Percentiles rank a stretch among this genome's conserved stretches.
Conservation (phyloP, 2,113 vertebrate genomes). For the Perca fluviatilis region DNA sequence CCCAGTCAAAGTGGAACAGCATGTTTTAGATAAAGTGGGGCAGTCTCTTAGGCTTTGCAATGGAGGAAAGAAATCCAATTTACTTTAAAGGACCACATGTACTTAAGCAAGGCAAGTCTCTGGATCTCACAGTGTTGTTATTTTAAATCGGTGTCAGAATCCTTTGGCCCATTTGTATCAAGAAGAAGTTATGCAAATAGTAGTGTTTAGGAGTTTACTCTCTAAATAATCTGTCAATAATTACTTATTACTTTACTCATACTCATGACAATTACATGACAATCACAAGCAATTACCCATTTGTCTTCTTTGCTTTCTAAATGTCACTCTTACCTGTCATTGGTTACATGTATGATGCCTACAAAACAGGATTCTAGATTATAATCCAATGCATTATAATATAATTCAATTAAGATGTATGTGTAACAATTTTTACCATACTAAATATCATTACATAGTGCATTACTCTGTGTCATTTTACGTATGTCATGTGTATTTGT, state of each 20-base stretch:
- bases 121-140: constrained; percentile 5
- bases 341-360: background rate
- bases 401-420: background rate
- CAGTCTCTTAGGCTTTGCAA: constrained; percentile 19
- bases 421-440: background rate
- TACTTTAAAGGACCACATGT: constrained; percentile 11
- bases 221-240: constrained; percentile 1
- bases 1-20: constrained; percentile 26
- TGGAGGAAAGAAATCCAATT: constrained; percentile 38
- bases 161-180: background rate
- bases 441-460: constrained; percentile 5
- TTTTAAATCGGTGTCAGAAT: background rate
- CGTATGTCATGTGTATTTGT: constrained; percentile 12
- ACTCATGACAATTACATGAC: too few relatives aligned
- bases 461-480: constrained; percentile 5
- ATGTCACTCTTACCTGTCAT: constrained; percentile 7
- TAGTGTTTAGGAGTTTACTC: background rate
- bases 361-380: background rate
- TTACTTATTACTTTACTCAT: constrained; percentile 11
- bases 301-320: constrained; percentile 1
- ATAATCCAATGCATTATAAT: constrained; percentile 5
- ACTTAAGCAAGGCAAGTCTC: constrained; percentile 27
- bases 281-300: background rate
- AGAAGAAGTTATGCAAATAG: background rate
- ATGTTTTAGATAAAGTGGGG: constrained; percentile 36